Evolutionary conservation across 1,140 invertebrate genomes (phyloP), one percentile per base, ranked within the genome.

Genomic region (Cydia fagiglandana): DNA sequence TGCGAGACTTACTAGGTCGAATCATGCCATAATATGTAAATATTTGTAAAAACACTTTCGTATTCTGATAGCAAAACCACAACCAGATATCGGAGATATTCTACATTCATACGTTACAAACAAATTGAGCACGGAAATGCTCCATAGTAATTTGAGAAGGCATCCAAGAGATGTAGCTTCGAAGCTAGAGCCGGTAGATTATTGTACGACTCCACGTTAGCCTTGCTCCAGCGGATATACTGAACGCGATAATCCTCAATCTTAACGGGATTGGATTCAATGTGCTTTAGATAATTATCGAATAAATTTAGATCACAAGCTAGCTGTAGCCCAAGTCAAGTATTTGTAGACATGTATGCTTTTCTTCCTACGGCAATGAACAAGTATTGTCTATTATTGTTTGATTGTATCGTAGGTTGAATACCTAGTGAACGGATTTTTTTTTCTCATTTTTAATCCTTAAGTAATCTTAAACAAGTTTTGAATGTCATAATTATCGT

Each of bases 121-220:
- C 56, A 61, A 24, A 61, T 61, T 61, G 56, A 61, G 5, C 56
- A 24, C 10, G 56, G 20, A 61, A 24, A 61, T 24, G 56, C 56
- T 24, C 56, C 56, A 20, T 61, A 61, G 56, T 61, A 61, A 61
- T 61, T 61, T 61, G 56, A 61, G 56, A 61, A 61, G 56, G 56
- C 56, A 61, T 61, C 56, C 56, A 53, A 15, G 9, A 53, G 56
- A 61, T 61, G 56, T 61, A 24, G 56, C 24, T 61, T 24, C 17
- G 56, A 61, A 61, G 56, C 56, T 24, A 20, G 20, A 20, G 17
- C 17, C 56, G n/a, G 56, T 10, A 61, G 56, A 61, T 61, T 24
- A 61, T 61, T 61, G 56, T 61, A 61, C 56, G 56, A 61, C 56
- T 61, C 56, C 56, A 24, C 17, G 17, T 61, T 24, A 61, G 50